These are phyloP conservation scores for Cervus canadensis DNA, from an alignment of 2,113 vertebrate genomes.

Conservation along the genomic window DNA sequence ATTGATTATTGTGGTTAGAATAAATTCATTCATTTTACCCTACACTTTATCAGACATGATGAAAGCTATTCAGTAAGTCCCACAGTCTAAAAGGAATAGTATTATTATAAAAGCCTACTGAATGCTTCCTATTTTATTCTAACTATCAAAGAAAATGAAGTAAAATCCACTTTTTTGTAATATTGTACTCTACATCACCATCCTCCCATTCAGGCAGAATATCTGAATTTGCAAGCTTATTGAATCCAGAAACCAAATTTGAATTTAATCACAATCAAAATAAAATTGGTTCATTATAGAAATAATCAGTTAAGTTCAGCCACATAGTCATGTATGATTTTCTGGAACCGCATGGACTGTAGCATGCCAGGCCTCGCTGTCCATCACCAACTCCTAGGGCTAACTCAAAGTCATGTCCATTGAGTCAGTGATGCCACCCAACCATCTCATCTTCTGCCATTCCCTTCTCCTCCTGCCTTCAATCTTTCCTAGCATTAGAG, in stretches of 20 bases:
- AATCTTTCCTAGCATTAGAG: background rate
- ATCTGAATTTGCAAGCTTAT: background rate
- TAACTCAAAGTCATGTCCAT: background rate
- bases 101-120: background rate
- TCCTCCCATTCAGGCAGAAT: background rate
- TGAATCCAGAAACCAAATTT: background rate
- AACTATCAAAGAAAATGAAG: background rate
- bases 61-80: background rate
- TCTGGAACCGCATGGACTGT: background rate
- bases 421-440: background rate
- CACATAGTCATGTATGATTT: background rate
- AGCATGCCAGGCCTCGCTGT: background rate
- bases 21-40: background rate
- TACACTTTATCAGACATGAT: background rate
- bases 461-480: background rate
- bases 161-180: background rate
- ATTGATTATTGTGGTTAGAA: background rate
- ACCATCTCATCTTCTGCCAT: fast-evolving
- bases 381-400: background rate
- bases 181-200: background rate
- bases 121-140: background rate
- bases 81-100: background rate
- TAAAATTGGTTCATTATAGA: background rate
- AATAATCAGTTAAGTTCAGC: background rate
- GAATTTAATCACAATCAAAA: background rate